Base-by-base conservation (phyloP, 1,140 invertebrate genomes). In the Amyelois transitella region DNA sequence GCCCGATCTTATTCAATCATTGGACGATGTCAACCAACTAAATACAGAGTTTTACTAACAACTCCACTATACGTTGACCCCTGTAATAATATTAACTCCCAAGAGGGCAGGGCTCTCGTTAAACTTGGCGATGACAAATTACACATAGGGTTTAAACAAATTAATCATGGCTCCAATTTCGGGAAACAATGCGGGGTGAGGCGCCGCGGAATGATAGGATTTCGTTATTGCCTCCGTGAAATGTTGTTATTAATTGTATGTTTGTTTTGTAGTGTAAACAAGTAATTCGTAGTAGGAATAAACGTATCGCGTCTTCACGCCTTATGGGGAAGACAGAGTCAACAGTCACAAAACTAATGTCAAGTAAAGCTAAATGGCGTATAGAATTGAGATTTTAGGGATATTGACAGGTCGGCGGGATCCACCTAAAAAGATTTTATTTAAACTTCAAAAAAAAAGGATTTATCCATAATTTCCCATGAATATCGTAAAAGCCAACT, bases 111-210 rank as follows among this genome's bases (percentile, higher is more conserved):
- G 43, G 53, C 18, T 48, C 45, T 48, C 4, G 8, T 20, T 48
- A 48, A 60, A 60, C 58, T 69, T 59, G 68, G 69, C 66, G 64
- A 57, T 68, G 65, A 77, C 72, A 75, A 77, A 78, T 75, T 74
- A 71, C 72, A 78, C 63, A 68, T 68, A 72, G 81, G 81, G 79
- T 67, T 81, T 75, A 74, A 80, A 76, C 77, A 77, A 81, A 85
- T 85, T 85, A 85, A 85, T 85, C 81, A 81, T 64, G 44, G 66
- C 62, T 83, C 79, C 81, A 85, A 85, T 85, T 85, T 80, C 64
- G 60, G 75, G 78, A 81, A 81, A 85, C 81, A 85, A 83, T 83
- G 74, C 61, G 64, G 67, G 73, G 69, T 58, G 62, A 52, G 48
- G 38, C 25, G 51, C 32, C 43, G n/a, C 22, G 58, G 62, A 53